phyloP scores from a whole-genome alignment of 2,888 invertebrate species.

The Iselma pallidipennis region DNA sequence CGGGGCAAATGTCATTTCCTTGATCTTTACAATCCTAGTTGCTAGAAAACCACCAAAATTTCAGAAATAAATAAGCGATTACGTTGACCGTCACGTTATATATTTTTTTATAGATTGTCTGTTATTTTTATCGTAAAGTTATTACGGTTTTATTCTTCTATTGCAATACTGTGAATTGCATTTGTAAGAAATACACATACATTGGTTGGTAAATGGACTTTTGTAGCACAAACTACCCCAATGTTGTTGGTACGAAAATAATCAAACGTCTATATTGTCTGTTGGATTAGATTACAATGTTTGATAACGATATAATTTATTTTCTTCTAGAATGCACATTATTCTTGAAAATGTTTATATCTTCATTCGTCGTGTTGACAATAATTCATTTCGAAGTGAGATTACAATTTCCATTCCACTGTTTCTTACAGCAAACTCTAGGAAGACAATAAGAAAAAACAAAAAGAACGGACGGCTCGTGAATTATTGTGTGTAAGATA shows the following conservation, averaged over 20 bases:
- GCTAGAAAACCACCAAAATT: constrained; percentile 23
- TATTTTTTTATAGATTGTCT: too few species aligned
- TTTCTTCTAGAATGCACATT: constrained; percentile 38
- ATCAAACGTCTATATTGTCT: constrained; percentile 17
- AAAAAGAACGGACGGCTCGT: constrained; percentile 54
- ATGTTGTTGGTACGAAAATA: constrained; percentile 4
- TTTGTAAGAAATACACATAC: too few species aligned
- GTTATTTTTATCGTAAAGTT: too few species aligned
- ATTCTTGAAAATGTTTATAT: constrained; percentile 47
- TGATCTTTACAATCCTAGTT: constrained; percentile 17
- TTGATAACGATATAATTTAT: constrained; percentile 43
- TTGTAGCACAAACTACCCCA: neutral
- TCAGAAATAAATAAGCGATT: constrained; percentile 46
- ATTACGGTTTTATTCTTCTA: too few species aligned
- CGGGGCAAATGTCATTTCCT: constrained; percentile 38
- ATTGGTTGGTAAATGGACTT: neutral
- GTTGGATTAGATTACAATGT: constrained; percentile 34
- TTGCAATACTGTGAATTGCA: too few species aligned
- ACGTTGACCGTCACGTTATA: constrained; percentile 45
- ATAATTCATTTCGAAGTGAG: constrained; percentile 55
- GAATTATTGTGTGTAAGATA: constrained; percentile 73
- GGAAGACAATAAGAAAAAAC: constrained; percentile 55
- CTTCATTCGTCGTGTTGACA: constrained; percentile 52
- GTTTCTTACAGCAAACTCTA: constrained; percentile 55
- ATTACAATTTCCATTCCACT: constrained; percentile 57